These are phyloP conservation scores for Achatina immaculata DNA, from an alignment of 1,140 invertebrate species.

Conservation along the genomic window DNA sequence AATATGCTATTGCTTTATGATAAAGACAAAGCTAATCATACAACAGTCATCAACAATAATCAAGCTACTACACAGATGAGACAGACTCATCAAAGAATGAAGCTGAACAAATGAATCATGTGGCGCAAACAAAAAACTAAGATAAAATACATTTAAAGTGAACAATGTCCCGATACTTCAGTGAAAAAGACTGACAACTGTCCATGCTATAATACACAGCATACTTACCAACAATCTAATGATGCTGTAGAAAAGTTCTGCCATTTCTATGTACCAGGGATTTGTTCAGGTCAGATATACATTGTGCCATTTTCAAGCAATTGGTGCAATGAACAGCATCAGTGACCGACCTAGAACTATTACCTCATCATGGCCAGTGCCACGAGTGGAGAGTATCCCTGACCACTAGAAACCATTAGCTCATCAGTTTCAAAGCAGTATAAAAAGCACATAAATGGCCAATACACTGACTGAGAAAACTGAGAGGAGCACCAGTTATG, in stretches of 20 bases:
- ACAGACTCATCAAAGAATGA: background rate
- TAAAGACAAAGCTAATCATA: background rate
- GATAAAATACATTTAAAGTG: background rate
- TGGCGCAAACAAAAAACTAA: too few species aligned
- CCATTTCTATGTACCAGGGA: too few species aligned
- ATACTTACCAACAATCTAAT: too few species aligned
- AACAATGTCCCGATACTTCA: background rate
- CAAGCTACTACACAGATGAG: background rate
- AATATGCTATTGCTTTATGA: conserved; percentile 1
- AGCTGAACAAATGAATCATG: too few species aligned
- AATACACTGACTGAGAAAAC: background rate
- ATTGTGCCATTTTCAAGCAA: too few species aligned
- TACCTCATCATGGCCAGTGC: conserved; percentile 56
- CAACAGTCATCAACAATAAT: background rate
- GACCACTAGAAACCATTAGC: conserved; percentile 38
- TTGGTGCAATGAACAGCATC: conserved; percentile 36
- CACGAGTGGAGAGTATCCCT: conserved; percentile 56
- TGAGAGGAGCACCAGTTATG: conserved; percentile 39
- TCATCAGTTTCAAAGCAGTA: conserved; percentile 44
- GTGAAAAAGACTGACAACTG: too few species aligned
- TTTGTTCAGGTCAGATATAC: too few species aligned
- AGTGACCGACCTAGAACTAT: conserved; percentile 15
- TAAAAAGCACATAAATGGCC: too few species aligned
- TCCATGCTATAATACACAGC: too few species aligned
- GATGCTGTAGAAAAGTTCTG: too few species aligned